These are phyloP conservation scores for Microctenopoma steveboyesi DNA, from an alignment of 2,797 vertebrate species.

Conservation along the genomic window DNA sequence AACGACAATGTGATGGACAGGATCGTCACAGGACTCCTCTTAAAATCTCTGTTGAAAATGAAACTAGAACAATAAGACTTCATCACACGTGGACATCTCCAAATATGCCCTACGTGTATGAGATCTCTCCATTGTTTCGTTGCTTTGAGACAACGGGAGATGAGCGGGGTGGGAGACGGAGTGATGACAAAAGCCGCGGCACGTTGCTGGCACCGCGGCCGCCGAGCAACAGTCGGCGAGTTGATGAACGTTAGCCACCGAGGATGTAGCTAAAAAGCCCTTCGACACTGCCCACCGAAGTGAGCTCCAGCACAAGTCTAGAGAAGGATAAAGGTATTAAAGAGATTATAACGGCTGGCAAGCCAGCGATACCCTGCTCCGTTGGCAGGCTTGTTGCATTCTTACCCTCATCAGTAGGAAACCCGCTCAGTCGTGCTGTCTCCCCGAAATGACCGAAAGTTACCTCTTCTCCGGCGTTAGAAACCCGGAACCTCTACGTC, in stretches of 20 bases:
- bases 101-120: rapidly evolving
- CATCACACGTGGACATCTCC: background rate
- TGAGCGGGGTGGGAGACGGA: conserved; percentile 6
- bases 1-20: background rate
- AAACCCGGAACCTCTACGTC: conserved; percentile 82
- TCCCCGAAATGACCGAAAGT: conserved; percentile 82
- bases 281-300: conserved; percentile 2
- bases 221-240: conserved; percentile 13
- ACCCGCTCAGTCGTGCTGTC: background rate
- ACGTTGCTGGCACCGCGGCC: background rate
- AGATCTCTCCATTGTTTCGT: rapidly evolving
- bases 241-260: conserved; percentile 28
- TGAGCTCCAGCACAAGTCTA: conserved; percentile 8
- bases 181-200: conserved; percentile 53
- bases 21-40: background rate
- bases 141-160: conserved; percentile 1
- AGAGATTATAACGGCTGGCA: conserved; percentile 23
- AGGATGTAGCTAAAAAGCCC: conserved; percentile 28
- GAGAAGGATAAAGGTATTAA: conserved; percentile 37
- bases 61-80: rapidly evolving
- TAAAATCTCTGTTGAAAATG: rapidly evolving
- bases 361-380: conserved; percentile 48
- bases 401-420: conserved; percentile 67
- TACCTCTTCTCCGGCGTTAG: conserved; percentile 71
- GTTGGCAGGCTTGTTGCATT: conserved; percentile 14